These are phyloP conservation scores for Ophioninae sp. DNA, from an alignment of 2,888 invertebrate species.

Conservation along the genomic window DNA sequence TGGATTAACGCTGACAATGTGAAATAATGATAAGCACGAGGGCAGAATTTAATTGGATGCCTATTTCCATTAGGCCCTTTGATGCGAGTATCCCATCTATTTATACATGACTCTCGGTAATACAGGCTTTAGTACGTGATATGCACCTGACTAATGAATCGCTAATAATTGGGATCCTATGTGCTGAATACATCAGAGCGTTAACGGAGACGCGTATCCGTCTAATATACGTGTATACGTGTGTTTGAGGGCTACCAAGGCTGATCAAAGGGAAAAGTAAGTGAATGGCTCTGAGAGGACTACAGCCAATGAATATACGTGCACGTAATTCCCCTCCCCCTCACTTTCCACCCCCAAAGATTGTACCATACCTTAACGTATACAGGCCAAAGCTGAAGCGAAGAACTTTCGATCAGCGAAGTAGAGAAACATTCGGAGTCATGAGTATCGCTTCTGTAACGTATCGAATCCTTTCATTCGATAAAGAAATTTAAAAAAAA, in stretches of 20 bases:
- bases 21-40: background rate
- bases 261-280: conserved; percentile 67
- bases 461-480: background rate
- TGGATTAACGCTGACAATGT: conserved; percentile 13
- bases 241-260: conserved; percentile 3
- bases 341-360: background rate
- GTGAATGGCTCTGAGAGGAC: conserved; percentile 60
- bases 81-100: conserved; percentile 23
- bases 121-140: conserved; percentile 28
- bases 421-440: conserved; percentile 22
- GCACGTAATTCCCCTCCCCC: background rate
- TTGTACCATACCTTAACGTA: conserved; percentile 19
- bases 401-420: conserved; percentile 9
- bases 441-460: background rate
- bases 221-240: background rate
- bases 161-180: conserved; percentile 57
- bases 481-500: background rate
- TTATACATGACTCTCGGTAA: conserved; percentile 27
- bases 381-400: conserved; percentile 37
- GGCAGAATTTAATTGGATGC: conserved; percentile 30
- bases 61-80: conserved; percentile 40
- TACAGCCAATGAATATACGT: conserved; percentile 17
- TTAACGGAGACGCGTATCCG: background rate
- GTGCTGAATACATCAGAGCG: conserved; percentile 33
- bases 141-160: conserved; percentile 56